phyloP scores from a whole-genome alignment of 2,797 vertebrate genomes.

The Chelonia mydas region DNA sequence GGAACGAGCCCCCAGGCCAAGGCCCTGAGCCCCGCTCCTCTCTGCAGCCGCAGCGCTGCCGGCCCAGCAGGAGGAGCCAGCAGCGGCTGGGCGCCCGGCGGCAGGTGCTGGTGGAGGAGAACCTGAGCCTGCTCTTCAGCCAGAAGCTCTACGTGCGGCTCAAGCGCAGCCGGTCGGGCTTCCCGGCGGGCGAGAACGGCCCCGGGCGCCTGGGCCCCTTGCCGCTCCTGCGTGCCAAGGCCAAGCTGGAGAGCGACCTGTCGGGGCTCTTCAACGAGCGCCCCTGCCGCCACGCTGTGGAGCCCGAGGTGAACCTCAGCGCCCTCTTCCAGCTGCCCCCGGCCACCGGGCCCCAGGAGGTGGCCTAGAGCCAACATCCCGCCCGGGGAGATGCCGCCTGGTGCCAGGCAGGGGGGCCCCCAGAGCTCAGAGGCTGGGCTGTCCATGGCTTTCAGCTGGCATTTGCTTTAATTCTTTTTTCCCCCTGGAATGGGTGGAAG shows the following conservation, averaged over 20 bases:
- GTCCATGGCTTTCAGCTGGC: accelerated
- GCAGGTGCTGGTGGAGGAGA: slow-evolving; percentile 75
- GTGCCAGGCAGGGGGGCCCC: too few relatives aligned
- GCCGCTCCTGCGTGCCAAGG: not conserved
- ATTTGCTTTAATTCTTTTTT: not conserved
- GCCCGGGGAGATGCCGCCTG: accelerated
- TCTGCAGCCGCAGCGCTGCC: slow-evolving; percentile 58
- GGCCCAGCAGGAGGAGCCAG: slow-evolving; percentile 82
- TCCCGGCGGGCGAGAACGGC: slow-evolving; percentile 26
- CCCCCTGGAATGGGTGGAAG: too few relatives aligned
- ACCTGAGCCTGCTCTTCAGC: slow-evolving; percentile 81
- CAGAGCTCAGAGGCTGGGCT: not conserved
- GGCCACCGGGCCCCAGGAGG: not conserved
- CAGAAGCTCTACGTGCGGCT: slow-evolving; percentile 77
- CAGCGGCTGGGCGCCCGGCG: slow-evolving; percentile 77
- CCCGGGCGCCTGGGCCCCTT: accelerated
- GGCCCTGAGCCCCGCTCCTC: not conserved
- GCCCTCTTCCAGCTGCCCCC: slow-evolving; percentile 79
- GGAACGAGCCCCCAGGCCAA: too few relatives aligned
- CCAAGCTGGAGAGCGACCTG: slow-evolving; percentile 84
- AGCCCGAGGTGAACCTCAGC: slow-evolving; percentile 84
- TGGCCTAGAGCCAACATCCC: not conserved
- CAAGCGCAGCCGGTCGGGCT: not conserved
- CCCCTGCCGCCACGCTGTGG: slow-evolving; percentile 82
- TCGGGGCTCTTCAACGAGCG: slow-evolving; percentile 85